phyloP scores from a whole-genome alignment of 1,140 invertebrate species.

The Propsilocerus akamusi region DNA sequence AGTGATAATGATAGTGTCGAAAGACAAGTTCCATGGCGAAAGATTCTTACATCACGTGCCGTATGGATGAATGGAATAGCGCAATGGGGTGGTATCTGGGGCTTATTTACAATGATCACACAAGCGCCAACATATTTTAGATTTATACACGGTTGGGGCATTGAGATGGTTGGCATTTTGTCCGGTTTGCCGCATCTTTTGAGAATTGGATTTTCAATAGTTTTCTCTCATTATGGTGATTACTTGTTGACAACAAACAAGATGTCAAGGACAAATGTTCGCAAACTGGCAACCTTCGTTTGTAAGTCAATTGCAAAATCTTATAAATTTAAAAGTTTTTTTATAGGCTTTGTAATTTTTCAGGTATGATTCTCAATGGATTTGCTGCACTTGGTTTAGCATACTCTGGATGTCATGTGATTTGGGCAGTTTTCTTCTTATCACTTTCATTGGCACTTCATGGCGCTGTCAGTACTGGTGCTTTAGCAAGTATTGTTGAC shows the following conservation, averaged over 20 bases:
- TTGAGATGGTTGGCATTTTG: constrained; percentile 38
- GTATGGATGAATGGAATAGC: constrained; percentile 5
- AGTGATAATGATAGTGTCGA: neutral
- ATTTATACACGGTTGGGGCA: constrained; percentile 55
- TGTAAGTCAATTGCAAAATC: constrained; percentile 13
- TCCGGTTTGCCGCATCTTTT: constrained; percentile 35
- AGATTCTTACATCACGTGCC: neutral
- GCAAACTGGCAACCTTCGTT: constrained; percentile 32
- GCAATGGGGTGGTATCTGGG: constrained; percentile 45
- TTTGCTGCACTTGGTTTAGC: constrained; percentile 30
- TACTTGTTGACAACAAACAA: constrained; percentile 30
- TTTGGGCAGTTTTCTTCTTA: constrained; percentile 31
- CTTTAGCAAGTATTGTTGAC: constrained; percentile 33
- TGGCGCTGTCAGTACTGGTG: constrained; percentile 36
- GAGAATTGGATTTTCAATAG: constrained; percentile 31
- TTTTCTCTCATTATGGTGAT: constrained; percentile 31
- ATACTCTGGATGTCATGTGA: constrained; percentile 33
- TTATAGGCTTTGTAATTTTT: too few relatives aligned
- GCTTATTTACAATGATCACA: constrained; percentile 33
- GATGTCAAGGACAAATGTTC: constrained; percentile 31
- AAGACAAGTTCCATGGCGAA: neutral
- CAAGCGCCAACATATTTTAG: constrained; percentile 64
- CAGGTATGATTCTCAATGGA: constrained; percentile 20
- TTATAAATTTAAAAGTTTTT: constrained; percentile 7
- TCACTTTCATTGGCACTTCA: constrained; percentile 31